phyloP scores from a whole-genome alignment of 2,113 vertebrate genomes.

The Acanthochromis polyacanthus region DNA sequence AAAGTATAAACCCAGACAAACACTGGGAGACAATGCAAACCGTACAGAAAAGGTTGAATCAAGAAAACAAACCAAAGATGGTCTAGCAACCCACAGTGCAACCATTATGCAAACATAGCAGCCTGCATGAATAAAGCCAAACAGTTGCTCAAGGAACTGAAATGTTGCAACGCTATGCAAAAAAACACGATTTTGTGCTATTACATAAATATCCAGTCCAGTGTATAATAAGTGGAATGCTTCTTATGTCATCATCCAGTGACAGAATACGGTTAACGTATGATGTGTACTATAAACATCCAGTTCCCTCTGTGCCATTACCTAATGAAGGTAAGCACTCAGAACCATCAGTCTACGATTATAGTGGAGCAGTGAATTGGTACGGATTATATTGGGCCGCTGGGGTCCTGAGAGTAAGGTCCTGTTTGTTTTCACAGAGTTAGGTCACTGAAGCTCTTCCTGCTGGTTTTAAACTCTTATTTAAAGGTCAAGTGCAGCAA shows the following conservation, averaged over 20 bases:
- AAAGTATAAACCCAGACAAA: not conserved
- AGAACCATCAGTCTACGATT: constrained; percentile 33
- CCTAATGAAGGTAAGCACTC: constrained; percentile 68
- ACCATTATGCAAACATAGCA: not conserved
- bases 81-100: not conserved
- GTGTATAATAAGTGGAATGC: not conserved
- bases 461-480: too few species aligned
- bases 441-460: too few species aligned
- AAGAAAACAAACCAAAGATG: not conserved
- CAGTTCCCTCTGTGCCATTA: constrained; percentile 58
- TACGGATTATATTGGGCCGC: constrained; percentile 49
- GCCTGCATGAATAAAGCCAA: not conserved
- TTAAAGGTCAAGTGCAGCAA: too few species aligned
- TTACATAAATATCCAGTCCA: not conserved
- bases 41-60: not conserved
- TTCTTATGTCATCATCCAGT: constrained; percentile 28
- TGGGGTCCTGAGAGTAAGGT: constrained; percentile 6
- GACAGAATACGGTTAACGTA: constrained; percentile 29
- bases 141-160: not conserved
- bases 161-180: not conserved
- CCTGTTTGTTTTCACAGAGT: too few species aligned
- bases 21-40: not conserved
- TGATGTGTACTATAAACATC: constrained; percentile 46
- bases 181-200: not conserved
- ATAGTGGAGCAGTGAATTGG: constrained; percentile 31